Conservation (phyloP, 2,113 vertebrate genomes). For the Prinia subflava region DNA sequence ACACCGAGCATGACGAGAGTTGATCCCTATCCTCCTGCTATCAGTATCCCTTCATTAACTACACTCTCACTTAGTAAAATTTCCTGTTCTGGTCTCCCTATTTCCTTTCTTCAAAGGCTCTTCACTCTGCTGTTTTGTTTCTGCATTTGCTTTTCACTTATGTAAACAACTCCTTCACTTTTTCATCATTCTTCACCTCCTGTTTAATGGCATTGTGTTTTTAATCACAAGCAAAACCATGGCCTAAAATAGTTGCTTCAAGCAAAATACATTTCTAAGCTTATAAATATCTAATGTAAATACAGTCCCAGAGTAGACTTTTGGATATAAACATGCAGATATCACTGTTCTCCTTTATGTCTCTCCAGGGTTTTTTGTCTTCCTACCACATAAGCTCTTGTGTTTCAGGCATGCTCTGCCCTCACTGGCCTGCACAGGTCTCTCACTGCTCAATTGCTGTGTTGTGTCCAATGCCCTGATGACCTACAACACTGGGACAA, state of each 20-base stretch:
- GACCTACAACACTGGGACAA: not conserved
- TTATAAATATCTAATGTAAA: conserved; percentile 10
- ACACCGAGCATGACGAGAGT: not conserved
- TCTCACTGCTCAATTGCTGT: not conserved
- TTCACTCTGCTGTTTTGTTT: not conserved
- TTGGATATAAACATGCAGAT: not conserved
- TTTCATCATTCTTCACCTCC: not conserved
- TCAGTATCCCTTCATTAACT: not conserved
- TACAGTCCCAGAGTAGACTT: not conserved
- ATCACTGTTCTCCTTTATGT: not conserved
- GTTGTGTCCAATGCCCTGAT: not conserved
- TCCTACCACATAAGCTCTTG: not conserved
- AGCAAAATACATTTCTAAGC: not conserved
- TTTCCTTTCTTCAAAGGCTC: not conserved
- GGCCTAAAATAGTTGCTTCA: not conserved
- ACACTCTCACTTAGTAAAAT: not conserved
- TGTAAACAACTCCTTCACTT: not conserved
- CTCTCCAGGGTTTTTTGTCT: not conserved
- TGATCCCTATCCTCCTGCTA: not conserved
- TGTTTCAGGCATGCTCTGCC: not conserved
- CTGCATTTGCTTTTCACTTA: not conserved
- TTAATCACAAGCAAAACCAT: not conserved
- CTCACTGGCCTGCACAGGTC: not conserved
- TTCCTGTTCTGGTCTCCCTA: not conserved
- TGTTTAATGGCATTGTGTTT: not conserved